Evolutionary conservation across 2,888 invertebrate species (phyloP).

Genomic region (Liposcelis brunnea): DNA sequence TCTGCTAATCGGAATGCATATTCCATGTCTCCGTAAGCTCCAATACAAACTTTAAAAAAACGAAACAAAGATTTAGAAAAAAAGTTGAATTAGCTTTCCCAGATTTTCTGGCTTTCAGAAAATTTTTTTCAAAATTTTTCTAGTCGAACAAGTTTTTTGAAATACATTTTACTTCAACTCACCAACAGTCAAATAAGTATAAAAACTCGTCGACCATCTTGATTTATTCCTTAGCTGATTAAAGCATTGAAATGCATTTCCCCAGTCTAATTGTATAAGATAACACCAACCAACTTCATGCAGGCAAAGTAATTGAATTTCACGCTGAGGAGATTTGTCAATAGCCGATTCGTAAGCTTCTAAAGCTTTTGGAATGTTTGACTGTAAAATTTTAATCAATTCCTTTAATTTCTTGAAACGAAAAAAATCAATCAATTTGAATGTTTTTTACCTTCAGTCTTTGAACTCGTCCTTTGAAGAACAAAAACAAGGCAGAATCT

Average conservation of each 20-base stretch:
- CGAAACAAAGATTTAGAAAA: slow-evolving; percentile 3
- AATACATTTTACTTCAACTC: too few relatives aligned
- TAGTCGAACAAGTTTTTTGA: too few relatives aligned
- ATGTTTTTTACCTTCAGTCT: slow-evolving; percentile 34
- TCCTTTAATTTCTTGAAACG: slow-evolving; percentile 28
- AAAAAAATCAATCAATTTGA: background rate
- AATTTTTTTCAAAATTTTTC: background rate
- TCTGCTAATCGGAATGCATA: slow-evolving; percentile 24
- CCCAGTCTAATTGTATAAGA: slow-evolving; percentile 40
- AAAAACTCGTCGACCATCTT: slow-evolving; percentile 47
- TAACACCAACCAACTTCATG: slow-evolving; percentile 52
- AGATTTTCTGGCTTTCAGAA: background rate
- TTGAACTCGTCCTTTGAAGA: slow-evolving; percentile 43
- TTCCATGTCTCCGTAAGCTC: slow-evolving; percentile 28
- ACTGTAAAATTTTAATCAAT: slow-evolving; percentile 35
- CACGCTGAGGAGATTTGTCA: slow-evolving; percentile 39
- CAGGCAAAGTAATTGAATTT: slow-evolving; percentile 40
- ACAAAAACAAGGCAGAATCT: slow-evolving; percentile 44
- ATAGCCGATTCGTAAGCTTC: slow-evolving; percentile 37
- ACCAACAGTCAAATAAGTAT: slow-evolving; percentile 41
- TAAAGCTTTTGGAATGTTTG: slow-evolving; percentile 38
- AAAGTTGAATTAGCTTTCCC: background rate
- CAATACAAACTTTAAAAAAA: slow-evolving; percentile 28
- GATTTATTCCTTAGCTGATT: slow-evolving; percentile 37
- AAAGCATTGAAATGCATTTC: slow-evolving; percentile 33